Base-by-base conservation (phyloP, 2,113 vertebrate species). In the Atherinomorus stipes region DNA sequence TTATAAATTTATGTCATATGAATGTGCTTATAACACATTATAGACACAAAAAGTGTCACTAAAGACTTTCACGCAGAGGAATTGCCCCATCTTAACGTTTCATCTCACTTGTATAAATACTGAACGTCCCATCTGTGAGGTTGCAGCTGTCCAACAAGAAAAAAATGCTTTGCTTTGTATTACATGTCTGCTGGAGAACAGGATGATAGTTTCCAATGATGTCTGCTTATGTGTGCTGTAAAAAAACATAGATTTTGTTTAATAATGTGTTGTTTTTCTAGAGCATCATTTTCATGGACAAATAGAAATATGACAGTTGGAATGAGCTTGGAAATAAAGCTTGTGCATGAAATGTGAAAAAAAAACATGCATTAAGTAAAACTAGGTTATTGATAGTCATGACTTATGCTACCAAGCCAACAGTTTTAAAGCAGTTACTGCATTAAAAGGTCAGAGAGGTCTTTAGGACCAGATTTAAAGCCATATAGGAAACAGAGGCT, bases 231-330 rank as follows among this genome's bases (percentile, higher is more conserved):
- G 31, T 74, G 71, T 71, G 64, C 61, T 81, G 57, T 77, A 54
- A 26, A 44, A 40, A 65, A 50, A 69, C 42, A n/a, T 50, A 45
- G 34, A 71, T 64, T 76, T 64, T 79, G 68, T 76, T 50, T 70
- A 58, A 69, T n/a, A 23, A 57, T 66, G 77, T 74, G 59, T 74
- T 28, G 65, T 42, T 42, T 42, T 42, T 13, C 13, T 42, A 42
- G 6, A 47, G 16, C n/a, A 19, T 19, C 44, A 19, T 47, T 47
- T n/a, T 19, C 6, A 65, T 25, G 19, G 9, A 47, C 42, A 34
- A 61, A 15, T 19, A 47, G 18, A 19, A 7, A 47, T 19, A n/a
- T 47, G 44, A 47, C 5, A 1, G 1, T 47, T 47, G 8, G 5
- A 47, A 47, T 47, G 18, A 47, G 44, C 9, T 47, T 47, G 44